Evolutionary conservation across 2,888 invertebrate genomes (phyloP).

Genomic region (Palloptera scutellata): DNA sequence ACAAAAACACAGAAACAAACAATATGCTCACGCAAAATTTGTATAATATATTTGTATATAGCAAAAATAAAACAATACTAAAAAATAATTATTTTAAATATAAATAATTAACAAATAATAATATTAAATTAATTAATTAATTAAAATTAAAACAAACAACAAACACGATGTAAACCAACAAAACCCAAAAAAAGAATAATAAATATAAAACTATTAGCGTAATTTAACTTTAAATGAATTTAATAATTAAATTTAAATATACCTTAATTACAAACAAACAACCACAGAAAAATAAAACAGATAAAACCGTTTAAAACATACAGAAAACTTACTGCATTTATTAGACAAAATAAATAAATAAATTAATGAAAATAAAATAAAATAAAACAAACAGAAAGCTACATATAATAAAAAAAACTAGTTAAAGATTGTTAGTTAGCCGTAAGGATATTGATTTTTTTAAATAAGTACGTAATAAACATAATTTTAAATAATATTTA

Average conservation of each 20-base stretch:
- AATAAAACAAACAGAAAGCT: conserved; percentile 29
- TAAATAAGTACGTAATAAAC: conserved; percentile 32
- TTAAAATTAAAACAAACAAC: too few species aligned
- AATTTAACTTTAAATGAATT: conserved; percentile 46
- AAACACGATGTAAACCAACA: too few species aligned
- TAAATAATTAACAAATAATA: conserved; percentile 49
- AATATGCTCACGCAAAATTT: conserved; percentile 9
- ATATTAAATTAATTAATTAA: conserved; percentile 40
- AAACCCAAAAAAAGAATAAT: conserved; percentile 9
- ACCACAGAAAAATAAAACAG: conserved; percentile 9
- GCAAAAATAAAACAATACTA: conserved; percentile 31
- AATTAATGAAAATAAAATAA: conserved; percentile 26
- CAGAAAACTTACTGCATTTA: conserved; percentile 57
- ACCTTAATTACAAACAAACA: background rate
- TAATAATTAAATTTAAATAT: conserved; percentile 24
- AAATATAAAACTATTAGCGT: conserved; percentile 46
- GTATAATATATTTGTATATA: conserved; percentile 56
- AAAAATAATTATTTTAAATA: conserved; percentile 20
- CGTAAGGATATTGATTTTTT: conserved; percentile 47
- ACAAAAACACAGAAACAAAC: background rate
- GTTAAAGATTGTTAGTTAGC: conserved; percentile 40
- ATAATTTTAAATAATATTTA: conserved; percentile 26
- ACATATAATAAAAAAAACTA: conserved; percentile 34
- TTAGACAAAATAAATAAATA: conserved; percentile 42
- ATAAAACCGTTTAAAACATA: conserved; percentile 15